phyloP scores from a whole-genome alignment of 2,888 invertebrate species.

The Ceraclea dissimilis region DNA sequence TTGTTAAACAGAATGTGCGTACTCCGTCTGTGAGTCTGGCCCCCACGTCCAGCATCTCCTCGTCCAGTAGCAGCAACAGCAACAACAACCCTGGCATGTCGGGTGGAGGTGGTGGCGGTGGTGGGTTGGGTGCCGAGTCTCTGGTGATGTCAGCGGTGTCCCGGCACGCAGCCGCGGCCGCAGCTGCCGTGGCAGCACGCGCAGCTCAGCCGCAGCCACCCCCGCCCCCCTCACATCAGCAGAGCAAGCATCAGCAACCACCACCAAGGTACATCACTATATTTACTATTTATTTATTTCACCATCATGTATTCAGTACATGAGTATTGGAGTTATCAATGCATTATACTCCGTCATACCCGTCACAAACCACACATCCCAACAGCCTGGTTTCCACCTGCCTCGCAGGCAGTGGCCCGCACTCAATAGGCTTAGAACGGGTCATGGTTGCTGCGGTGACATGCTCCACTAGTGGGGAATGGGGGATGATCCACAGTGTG shows the following conservation, averaged over 20 bases:
- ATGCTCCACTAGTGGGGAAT: too few species aligned
- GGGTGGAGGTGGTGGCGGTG: background rate
- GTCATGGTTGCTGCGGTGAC: too few species aligned
- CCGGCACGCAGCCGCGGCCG: slow-evolving; percentile 4
- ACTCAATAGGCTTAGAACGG: too few species aligned
- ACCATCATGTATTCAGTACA: background rate
- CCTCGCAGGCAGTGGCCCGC: too few species aligned
- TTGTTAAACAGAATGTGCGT: slow-evolving; percentile 32
- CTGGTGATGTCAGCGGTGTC: slow-evolving; percentile 19
- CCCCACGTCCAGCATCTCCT: background rate
- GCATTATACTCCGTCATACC: too few species aligned
- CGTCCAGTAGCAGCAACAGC: background rate
- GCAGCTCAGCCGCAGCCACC: background rate
- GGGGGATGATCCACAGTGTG: too few species aligned
- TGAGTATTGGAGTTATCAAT: background rate
- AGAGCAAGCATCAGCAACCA: slow-evolving; percentile 19
- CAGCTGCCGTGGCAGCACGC: background rate
- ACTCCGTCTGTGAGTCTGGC: slow-evolving; percentile 38
- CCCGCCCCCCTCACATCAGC: slow-evolving; percentile 4
- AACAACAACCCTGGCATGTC: background rate
- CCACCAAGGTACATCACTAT: slow-evolving; percentile 17
- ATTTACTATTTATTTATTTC: background rate
- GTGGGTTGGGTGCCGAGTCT: slow-evolving; percentile 12
- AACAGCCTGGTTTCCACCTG: too few species aligned
- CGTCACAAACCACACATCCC: too few species aligned